Evolutionary conservation across 2,113 vertebrate species (phyloP).

Genomic region (Ailurus styani): DNA sequence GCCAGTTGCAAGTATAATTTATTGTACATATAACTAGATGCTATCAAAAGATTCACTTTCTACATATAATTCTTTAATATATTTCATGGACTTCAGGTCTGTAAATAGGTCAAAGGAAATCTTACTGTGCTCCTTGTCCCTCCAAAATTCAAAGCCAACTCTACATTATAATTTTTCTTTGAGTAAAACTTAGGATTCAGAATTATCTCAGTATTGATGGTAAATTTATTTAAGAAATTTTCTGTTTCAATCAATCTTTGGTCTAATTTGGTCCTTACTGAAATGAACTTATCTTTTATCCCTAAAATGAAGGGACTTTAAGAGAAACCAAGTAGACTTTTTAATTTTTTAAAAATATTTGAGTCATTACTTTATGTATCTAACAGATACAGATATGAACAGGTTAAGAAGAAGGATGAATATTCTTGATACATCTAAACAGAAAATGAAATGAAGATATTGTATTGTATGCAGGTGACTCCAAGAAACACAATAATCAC

Average conservation of each 20-base stretch:
- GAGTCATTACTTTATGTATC: not conserved
- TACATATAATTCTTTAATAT: not conserved
- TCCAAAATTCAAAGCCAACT: not conserved
- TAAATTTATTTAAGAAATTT: not conserved
- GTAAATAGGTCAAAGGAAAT: not conserved
- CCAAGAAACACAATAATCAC: not conserved
- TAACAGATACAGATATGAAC: not conserved
- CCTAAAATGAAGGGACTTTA: not conserved
- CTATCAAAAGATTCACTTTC: not conserved
- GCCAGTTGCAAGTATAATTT: not conserved
- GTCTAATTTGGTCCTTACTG: not conserved
- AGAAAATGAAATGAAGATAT: not conserved
- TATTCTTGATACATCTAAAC: not conserved
- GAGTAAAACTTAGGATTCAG: not conserved
- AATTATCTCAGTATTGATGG: not conserved
- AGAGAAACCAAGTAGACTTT: not conserved
- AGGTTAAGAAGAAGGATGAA: not conserved
- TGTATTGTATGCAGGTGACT: not conserved
- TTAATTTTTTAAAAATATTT: not conserved
- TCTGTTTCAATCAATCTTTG: not conserved
- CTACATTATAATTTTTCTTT: not conserved
- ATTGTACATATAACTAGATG: not conserved
- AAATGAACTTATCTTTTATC: not conserved
- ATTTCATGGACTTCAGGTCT: not conserved
- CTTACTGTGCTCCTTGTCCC: not conserved